phyloP scores from a whole-genome alignment of 1,140 invertebrate genomes.

The Chlorops oryzae region DNA sequence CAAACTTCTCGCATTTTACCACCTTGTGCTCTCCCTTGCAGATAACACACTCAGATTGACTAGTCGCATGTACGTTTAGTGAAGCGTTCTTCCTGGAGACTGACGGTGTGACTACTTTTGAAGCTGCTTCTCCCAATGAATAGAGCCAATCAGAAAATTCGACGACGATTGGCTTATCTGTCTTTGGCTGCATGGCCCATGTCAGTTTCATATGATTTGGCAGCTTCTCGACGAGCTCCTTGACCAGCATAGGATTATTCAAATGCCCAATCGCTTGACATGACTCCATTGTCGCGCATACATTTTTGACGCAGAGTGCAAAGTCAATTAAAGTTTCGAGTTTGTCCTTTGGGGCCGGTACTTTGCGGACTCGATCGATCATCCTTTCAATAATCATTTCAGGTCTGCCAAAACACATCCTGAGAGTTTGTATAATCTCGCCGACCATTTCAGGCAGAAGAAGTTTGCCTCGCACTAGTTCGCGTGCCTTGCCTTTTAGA shows the following conservation, averaged over 20 bases:
- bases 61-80: conserved; percentile 2
- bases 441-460: background rate
- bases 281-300: conserved; percentile 9
- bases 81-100: background rate
- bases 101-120: background rate
- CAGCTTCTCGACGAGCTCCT: conserved; percentile 7
- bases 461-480: conserved; percentile 2
- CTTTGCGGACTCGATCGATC: background rate
- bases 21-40: background rate
- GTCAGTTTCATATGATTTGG: conserved; percentile 2
- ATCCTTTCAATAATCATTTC: conserved; percentile 4
- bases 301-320: conserved; percentile 4
- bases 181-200: conserved; percentile 7
- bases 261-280: conserved; percentile 6
- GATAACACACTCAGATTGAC: too few species aligned
- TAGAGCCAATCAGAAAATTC: background rate
- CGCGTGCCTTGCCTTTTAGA: background rate
- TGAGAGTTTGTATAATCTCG: conserved; percentile 9
- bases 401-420: conserved; percentile 6
- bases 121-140: background rate
- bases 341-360: conserved; percentile 7
- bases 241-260: conserved; percentile 4
- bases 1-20: background rate
- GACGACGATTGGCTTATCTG: background rate
- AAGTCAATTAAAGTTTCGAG: conserved; percentile 4